Conservation (phyloP, 1,140 invertebrate species). For the Scaptomyza montana region DNA sequence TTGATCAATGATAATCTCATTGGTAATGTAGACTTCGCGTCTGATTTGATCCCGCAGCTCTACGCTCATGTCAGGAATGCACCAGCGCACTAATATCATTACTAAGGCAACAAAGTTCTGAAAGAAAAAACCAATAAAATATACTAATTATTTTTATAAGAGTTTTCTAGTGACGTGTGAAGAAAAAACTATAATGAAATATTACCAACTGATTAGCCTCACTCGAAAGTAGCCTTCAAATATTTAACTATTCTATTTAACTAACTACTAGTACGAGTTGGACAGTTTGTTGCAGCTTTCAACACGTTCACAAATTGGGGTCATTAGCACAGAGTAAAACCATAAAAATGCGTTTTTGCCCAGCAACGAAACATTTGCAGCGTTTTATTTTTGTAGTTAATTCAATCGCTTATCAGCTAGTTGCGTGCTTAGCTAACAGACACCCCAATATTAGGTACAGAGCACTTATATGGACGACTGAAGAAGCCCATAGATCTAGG, state of each 20-base stretch:
- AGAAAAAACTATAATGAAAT: too few relatives aligned
- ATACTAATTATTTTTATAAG: neutral
- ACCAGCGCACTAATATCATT: conserved; percentile 92
- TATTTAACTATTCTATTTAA: conserved; percentile 1
- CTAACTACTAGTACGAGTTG: conserved; percentile 14
- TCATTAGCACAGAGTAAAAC: conserved; percentile 51
- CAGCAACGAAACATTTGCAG: neutral
- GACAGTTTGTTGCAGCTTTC: conserved; percentile 13
- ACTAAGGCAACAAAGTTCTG: conserved; percentile 93
- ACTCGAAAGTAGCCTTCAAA: conserved; percentile 21
- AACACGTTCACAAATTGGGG: conserved; percentile 33
- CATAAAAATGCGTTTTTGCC: conserved; percentile 37
- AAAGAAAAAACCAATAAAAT: conserved; percentile 35
- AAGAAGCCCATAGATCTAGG: conserved; percentile 43
- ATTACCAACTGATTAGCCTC: too few relatives aligned
- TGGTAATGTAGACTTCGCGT: conserved; percentile 93
- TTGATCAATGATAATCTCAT: conserved; percentile 94
- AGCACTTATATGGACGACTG: neutral
- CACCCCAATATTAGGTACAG: conserved; percentile 47
- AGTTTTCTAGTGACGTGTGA: too few relatives aligned
- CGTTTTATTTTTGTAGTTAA: conserved; percentile 19
- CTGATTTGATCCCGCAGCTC: conserved; percentile 91
- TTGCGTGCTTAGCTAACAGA: conserved; percentile 28
- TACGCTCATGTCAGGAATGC: conserved; percentile 93
- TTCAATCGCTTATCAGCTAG: conserved; percentile 29